These are phyloP conservation scores for Helicoverpa armigera DNA, from an alignment of 1,140 invertebrate genomes.

Conservation along the genomic window DNA sequence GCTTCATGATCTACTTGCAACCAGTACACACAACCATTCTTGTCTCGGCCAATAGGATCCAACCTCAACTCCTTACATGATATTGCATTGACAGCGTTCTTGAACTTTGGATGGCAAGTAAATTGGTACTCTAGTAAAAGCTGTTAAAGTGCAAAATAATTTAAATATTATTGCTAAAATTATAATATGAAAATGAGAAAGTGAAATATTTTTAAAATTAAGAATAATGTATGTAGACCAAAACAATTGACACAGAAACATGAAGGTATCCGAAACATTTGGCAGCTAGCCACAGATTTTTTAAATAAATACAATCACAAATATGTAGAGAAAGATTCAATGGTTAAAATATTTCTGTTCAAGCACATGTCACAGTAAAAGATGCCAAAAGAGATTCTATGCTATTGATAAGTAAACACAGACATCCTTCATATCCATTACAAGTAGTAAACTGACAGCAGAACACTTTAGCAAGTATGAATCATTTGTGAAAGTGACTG, in stretches of 20 bases:
- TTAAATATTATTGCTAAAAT: neutral
- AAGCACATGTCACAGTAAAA: neutral
- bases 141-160: constrained; percentile 85
- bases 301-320: constrained; percentile 27
- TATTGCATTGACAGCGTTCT: constrained; percentile 95
- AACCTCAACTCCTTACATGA: constrained; percentile 93
- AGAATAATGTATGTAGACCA: constrained; percentile 15
- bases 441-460: constrained; percentile 10
- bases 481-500: constrained; percentile 47
- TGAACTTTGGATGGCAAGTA: constrained; percentile 97
- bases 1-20: constrained; percentile 95
- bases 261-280: constrained; percentile 32
- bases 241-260: constrained; percentile 43
- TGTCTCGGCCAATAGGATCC: constrained; percentile 96
- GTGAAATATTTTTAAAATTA: neutral
- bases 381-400: neutral
- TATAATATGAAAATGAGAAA: too few relatives aligned
- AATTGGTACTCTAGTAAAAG: constrained; percentile 97
- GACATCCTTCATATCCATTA: neutral
- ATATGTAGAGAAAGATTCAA: neutral
- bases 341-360: constrained; percentile 1
- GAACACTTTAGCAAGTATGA: constrained; percentile 8
- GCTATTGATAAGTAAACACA: constrained; percentile 14
- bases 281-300: constrained; percentile 29
- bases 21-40: constrained; percentile 97